A percentile compares a stretch with the other conserved stretches of the same genome.
Conservation (phyloP, 2,797 vertebrate species). For the Siniperca obscura region DNA sequence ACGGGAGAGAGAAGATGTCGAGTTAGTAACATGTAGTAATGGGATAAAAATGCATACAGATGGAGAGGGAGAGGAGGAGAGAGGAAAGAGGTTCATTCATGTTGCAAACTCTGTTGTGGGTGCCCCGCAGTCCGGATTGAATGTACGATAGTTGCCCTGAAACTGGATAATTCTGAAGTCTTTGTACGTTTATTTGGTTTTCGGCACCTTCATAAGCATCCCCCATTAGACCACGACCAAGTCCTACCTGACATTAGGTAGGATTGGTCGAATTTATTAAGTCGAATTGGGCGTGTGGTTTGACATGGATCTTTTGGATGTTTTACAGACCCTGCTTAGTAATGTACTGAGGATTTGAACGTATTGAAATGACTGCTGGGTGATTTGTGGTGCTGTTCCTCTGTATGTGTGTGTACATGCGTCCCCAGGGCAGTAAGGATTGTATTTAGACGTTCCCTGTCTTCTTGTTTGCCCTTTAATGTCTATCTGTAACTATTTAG, state of each 20-base stretch:
- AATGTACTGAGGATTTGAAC: conserved; percentile 3
- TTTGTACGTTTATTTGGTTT: neutral
- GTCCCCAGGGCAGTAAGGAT: conserved; percentile 7
- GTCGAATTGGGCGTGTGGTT: neutral
- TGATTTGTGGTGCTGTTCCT: conserved; percentile 1
- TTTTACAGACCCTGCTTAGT: neutral
- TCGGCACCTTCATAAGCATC: too few relatives aligned
- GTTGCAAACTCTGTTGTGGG: neutral
- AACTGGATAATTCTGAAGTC: neutral
- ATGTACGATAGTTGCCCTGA: neutral
- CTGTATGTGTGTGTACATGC: neutral
- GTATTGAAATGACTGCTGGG: neutral
- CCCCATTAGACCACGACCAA: neutral
- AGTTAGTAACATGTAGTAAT: too few relatives aligned
- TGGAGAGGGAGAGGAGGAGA: too few relatives aligned
- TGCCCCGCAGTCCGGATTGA: too few relatives aligned
- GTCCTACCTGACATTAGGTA: neutral
- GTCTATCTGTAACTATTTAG: conserved; percentile 69
- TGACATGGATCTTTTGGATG: neutral
- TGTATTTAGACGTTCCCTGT: conserved; percentile 52
- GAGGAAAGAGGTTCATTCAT: too few relatives aligned
- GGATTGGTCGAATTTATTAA: too few relatives aligned
- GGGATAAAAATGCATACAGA: too few relatives aligned
- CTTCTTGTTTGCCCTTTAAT: conserved; percentile 68
- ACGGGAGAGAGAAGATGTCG: too few relatives aligned